A percentile compares a stretch with the other conserved stretches of the same genome.
Conservation (phyloP, 2,797 vertebrate species). For the Falco berigora region DNA sequence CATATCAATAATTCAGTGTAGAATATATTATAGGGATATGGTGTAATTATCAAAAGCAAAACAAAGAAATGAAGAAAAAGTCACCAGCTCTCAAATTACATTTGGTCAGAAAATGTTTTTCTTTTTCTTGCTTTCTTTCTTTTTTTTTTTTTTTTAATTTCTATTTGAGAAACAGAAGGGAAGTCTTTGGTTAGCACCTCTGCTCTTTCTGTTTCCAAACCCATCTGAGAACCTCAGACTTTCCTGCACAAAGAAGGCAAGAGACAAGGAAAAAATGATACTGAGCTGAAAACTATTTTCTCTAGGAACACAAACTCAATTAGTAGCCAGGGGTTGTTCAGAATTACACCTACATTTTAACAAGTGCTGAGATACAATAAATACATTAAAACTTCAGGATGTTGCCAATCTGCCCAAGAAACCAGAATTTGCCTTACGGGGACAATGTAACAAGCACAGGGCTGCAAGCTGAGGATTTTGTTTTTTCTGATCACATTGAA, state of each 20-base stretch:
- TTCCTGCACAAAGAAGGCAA: neutral
- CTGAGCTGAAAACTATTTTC: neutral
- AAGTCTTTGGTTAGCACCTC: neutral
- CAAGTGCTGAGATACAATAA: neutral
- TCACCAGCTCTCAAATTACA: neutral
- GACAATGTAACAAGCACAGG: neutral
- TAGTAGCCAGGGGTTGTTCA: neutral
- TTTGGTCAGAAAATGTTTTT: neutral
- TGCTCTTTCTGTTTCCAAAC: neutral
- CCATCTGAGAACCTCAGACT: neutral
- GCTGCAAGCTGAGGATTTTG: neutral
- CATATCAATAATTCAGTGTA: slow-evolving; percentile 8
- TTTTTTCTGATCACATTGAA: neutral
- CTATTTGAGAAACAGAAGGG: neutral
- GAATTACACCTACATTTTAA: neutral
- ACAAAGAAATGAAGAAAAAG: slow-evolving; percentile 14
- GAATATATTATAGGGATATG: neutral
- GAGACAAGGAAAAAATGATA: accelerated
- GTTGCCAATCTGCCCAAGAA: neutral
- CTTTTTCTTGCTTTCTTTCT: neutral
- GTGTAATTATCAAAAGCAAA: slow-evolving; percentile 44
- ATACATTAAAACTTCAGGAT: neutral
- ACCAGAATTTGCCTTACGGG: neutral
- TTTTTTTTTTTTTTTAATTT: neutral
- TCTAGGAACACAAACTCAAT: neutral